phyloP scores from a whole-genome alignment of 2,797 vertebrate species.

The Mustela erminea region DNA sequence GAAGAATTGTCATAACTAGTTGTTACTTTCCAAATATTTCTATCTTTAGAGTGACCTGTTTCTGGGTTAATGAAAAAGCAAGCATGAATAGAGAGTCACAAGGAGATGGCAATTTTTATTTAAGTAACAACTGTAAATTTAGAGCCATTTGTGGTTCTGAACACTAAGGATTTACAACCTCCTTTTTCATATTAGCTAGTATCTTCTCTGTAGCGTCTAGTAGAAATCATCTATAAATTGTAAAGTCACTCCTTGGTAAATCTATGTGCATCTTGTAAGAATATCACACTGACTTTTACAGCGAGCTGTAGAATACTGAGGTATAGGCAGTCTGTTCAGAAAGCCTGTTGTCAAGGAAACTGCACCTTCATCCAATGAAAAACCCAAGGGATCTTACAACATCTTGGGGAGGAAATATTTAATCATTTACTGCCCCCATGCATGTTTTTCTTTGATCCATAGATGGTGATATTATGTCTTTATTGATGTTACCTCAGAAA shows the following conservation, averaged over 20 bases:
- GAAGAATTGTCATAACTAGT: not conserved
- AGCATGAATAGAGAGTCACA: not conserved
- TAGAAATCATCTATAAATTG: not conserved
- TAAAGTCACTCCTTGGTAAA: not conserved
- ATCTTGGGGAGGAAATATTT: conserved; percentile 20
- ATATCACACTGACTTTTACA: not conserved
- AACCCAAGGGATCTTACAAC: conserved; percentile 11
- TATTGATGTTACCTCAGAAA: not conserved
- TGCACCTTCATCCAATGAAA: conserved; percentile 47
- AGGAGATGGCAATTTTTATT: conserved; percentile 25
- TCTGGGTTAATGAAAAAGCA: conserved; percentile 22
- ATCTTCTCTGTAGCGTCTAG: fast-evolving
- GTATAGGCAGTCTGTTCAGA: conserved; percentile 61
- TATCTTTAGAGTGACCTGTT: not conserved
- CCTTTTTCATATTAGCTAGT: not conserved
- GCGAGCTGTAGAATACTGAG: conserved; percentile 38
- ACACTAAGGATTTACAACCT: not conserved
- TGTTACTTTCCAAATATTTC: not conserved
- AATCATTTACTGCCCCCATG: not conserved
- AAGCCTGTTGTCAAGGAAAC: conserved; percentile 65
- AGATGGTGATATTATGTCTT: not conserved
- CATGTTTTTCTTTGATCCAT: conserved; percentile 38
- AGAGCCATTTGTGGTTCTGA: not conserved
- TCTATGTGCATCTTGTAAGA: conserved; percentile 19
- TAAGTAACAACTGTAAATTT: not conserved